Base-by-base conservation (phyloP, 1,140 invertebrate genomes). In the Ephestia elutella region DNA sequence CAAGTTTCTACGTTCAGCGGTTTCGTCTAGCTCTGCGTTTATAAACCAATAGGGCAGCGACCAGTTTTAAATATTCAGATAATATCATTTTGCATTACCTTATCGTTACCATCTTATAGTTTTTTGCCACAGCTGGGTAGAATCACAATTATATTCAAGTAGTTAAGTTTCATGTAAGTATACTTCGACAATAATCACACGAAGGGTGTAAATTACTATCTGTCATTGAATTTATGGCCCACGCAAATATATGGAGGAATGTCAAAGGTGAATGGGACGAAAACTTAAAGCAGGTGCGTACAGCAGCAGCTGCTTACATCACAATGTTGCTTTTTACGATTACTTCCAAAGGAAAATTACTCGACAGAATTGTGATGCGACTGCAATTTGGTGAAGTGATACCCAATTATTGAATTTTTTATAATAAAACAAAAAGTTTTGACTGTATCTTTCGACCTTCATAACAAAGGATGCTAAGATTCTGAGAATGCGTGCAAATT, bases 231-330 rank as follows among this genome's bases (percentile, higher is more conserved):
- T 53, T 53, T 53, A 53, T 53, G 21, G 50, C n/a, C 21, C 19
- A 25, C 20, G 28, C 50, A 20, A 25, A 21, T 25, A 50, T 50
- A 25, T 53, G 50, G 11, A 25, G 13, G 50, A 53, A 53, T 53
- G 50, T 25, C 50, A 53, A 53, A 53, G 50, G 50, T 53, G 50
- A 53, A 53, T 53, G 50, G 21, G 19, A 53, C 13, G 50, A 25
- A 25, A 53, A 53, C 50, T 50, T 1, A 25, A 53, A 53, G 50
- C 50, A 53, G 50, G 50, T 53, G 49, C 20, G 21, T 20, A 25
- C 15, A 0, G 1, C 20, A 13, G 50, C 50, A 53, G 50, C 50
- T 53, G 50, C 20, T n/a, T 25, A 18, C 49, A 44, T 1, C 20
- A 25, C 50, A 53, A 53, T 53, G 50, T 53, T 21, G 13, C 50